phyloP scores from a whole-genome alignment of 1,140 invertebrate genomes.

The Brachionus koreanus region DNA sequence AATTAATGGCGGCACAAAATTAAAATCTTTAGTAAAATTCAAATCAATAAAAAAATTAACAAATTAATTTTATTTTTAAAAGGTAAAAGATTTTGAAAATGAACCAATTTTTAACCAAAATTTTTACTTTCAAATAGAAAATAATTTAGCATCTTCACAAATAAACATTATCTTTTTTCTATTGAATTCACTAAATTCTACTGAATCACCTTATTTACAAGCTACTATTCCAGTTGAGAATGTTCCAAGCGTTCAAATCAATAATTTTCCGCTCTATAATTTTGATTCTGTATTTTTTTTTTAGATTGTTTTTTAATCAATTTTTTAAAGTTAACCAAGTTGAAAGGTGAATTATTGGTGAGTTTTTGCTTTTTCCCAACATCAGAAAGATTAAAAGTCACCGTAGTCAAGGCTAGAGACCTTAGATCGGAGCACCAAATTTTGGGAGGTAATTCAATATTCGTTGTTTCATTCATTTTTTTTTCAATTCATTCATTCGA shows the following conservation, averaged over 20 bases:
- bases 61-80: not conserved
- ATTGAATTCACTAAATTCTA: not conserved
- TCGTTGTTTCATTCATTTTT: not conserved
- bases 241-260: not conserved
- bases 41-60: not conserved
- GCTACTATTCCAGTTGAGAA: not conserved
- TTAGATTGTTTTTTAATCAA: not conserved
- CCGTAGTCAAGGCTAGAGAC: not conserved
- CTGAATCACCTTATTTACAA: not conserved
- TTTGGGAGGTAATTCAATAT: not conserved
- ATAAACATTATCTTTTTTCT: conserved; percentile 2
- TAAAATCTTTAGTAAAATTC: not conserved
- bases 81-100: not conserved
- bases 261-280: not conserved
- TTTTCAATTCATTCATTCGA: not conserved
- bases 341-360: not conserved
- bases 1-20: not conserved
- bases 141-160: not conserved
- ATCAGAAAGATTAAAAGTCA: conserved; percentile 2
- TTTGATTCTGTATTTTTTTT: not conserved
- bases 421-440: not conserved
- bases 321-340: not conserved
- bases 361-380: conserved; percentile 15
- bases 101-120: not conserved
- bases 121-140: not conserved